These are phyloP conservation scores for Tapirus indicus DNA, from an alignment of 2,797 vertebrate species.

Conservation along the genomic window DNA sequence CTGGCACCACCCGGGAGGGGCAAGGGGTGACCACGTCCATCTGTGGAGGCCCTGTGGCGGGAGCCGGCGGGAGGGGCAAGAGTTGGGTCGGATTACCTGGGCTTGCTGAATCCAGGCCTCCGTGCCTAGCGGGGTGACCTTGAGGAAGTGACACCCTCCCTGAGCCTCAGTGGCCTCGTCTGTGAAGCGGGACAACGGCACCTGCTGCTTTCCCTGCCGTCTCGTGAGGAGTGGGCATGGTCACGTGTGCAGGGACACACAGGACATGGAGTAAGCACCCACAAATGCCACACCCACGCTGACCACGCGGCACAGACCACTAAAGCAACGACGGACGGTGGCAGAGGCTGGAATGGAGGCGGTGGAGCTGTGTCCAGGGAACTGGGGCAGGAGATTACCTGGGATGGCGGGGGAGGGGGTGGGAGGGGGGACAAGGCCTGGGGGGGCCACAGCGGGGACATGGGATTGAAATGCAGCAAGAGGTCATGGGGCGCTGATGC, in stretches of 20 bases:
- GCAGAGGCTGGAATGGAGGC: fast-evolving
- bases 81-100: not conserved
- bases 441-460: not conserved
- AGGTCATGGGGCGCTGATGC: not conserved
- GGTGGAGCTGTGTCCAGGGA: not conserved
- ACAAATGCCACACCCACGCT: not conserved
- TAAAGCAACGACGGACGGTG: not conserved
- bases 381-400: not conserved
- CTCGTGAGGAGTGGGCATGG: not conserved
- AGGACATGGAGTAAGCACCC: fast-evolving
- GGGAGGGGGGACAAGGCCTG: not conserved
- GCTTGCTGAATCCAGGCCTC: not conserved
- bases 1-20: not conserved
- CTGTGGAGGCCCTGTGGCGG: not conserved
- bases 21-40: fast-evolving
- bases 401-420: fast-evolving
- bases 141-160: not conserved
- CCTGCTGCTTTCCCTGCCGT: fast-evolving
- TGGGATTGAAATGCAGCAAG: not conserved
- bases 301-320: fast-evolving
- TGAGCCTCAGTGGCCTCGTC: not conserved
- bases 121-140: not conserved
- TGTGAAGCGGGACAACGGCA: not conserved
- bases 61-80: not conserved
- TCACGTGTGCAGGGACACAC: fast-evolving